Base-by-base conservation (phyloP, 2,888 invertebrate species). In the Apotomis turbidana region DNA sequence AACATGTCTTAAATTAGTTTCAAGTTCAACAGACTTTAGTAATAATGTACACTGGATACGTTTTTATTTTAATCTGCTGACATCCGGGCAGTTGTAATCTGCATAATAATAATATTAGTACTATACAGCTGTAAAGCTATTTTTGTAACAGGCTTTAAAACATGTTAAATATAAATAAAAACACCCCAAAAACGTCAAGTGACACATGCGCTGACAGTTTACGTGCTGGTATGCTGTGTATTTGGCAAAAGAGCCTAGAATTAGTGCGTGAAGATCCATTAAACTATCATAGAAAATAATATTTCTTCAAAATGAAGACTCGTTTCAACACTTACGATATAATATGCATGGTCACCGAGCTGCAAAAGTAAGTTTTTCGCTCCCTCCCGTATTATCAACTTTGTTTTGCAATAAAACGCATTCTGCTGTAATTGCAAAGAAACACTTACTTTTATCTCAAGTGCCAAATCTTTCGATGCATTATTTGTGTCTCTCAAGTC, bases 301-400 rank as follows among this genome's bases (percentile, higher is more conserved):
- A 12, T 3, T 46, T 13, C 49, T 41, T 61, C 27, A 77, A 87
- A 79, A 99, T 99, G 99, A 99, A 99, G 94, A 97, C 95, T 0
- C 94, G 98, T 82, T 99, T 98, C 88, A 98, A 97, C 84, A 97
- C 98, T 0, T 96, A 97, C 81, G 99, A 99, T 93, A 96, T 99
- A 76, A 95, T 97, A 78, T 98, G 98, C 85, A 96, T 96, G 80
- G 94, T 98, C 68, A 95, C 96, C 62, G 99, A 99, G 89, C 91
- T 99, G 41, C 97, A 97, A 90, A 96, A 95, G 97, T 97, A 94
- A 89, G 89, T 86, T 46, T 41, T 60, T 27, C 27, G 27, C 57
- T 12, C 59, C 13, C 3, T 54, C 5, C 70, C 57, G 27, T 41
- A 55, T n/a, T 13, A 52, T 27, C 41, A 12, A 13, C 51, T 44